Evolutionary conservation across 2,113 vertebrate genomes (phyloP).

Genomic region (Trichechus manatus): DNA sequence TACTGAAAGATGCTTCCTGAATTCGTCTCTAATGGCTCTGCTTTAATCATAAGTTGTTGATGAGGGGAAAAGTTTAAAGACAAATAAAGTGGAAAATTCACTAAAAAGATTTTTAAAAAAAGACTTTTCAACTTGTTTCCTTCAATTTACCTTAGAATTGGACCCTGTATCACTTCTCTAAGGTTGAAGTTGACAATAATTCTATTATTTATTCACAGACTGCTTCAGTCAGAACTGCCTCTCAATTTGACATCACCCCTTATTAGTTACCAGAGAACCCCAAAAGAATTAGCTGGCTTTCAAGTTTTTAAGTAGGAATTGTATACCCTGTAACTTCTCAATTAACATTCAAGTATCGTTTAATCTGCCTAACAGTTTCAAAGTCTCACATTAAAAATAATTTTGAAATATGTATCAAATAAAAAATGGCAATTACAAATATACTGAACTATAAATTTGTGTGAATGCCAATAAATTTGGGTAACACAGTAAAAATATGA

Average conservation of each 20-base stretch:
- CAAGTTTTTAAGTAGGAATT: constrained; percentile 65
- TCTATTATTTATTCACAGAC: constrained; percentile 68
- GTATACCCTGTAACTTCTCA: constrained; percentile 32
- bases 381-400: background rate
- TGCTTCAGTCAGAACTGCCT: constrained; percentile 59
- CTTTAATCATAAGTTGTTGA: constrained; percentile 35
- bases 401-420: constrained; percentile 46
- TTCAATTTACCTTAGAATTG: constrained; percentile 57
- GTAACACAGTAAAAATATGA: background rate
- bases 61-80: background rate
- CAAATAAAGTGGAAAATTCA: constrained; percentile 24
- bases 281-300: constrained; percentile 64
- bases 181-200: constrained; percentile 72
- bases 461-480: background rate
- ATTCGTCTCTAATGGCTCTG: background rate
- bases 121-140: background rate
- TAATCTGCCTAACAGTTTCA: constrained; percentile 60
- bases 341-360: constrained; percentile 73
- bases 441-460: background rate
- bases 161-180: constrained; percentile 1
- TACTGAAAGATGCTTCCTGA: constrained; percentile 30
- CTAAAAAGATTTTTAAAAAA: background rate
- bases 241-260: constrained; percentile 65
- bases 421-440: background rate
- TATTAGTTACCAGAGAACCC: constrained; percentile 76